Base-by-base conservation (phyloP, 2,113 vertebrate genomes). In the Hippocampus zosterae region DNA sequence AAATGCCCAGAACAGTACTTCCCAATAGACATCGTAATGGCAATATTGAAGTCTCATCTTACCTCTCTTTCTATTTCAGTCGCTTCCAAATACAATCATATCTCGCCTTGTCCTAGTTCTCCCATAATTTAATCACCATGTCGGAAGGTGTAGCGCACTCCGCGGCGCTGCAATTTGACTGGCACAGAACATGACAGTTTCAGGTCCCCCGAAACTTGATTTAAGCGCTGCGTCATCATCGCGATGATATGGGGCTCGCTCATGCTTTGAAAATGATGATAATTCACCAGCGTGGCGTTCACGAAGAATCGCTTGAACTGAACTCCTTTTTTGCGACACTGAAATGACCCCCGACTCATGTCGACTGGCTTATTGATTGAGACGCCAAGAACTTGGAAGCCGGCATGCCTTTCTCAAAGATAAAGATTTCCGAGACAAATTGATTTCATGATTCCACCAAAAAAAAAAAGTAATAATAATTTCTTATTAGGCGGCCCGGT, bases 181-280 rank as follows among this genome's bases (percentile, higher is more conserved):
- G 23, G 13, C 7, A 72, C 67, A 23, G 33, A 75, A 78, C 65
- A 60, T 77, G 70, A 82, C 77, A 74, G 77, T 80, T 76, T 67
- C 65, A 74, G 80, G 77, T 67, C 77, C 76, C 67, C 68, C 42
- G 70, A 50, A 65, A 70, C 75, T 74, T 72, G 80, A 76, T 77
- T 71, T 73, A 71, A 71, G 61, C 61, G 52, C 69, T 29, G 57
- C 44, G 52, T 67, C 41, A 60, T 27, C 50, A 63, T 66, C 15
- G 65, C 4, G 33, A 46, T 23, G 67, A 73, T 53, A 8, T 53
- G 60, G 41, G 57, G 53, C 60, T 37, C 52, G 67, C 21, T 53
- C 33, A 37, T 6, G n/a, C 53, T 33, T 37, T 15, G 27, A 2
- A 44, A 33, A 48, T 5, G 8, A 27, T 59, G 23, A 3, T 7